phyloP scores from a whole-genome alignment of 2,888 invertebrate genomes.

The Xestobium rufovillosum region DNA sequence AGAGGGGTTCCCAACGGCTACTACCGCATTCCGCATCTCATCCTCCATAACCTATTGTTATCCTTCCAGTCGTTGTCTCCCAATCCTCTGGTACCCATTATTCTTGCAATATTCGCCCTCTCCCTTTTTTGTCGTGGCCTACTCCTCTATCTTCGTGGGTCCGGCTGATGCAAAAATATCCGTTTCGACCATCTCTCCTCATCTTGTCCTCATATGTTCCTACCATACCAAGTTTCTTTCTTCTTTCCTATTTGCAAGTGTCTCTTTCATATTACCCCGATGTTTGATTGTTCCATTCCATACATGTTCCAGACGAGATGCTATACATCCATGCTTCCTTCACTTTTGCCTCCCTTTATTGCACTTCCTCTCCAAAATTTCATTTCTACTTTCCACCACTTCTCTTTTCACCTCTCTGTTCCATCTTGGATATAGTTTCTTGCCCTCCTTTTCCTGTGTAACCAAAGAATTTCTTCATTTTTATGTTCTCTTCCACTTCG shows the following conservation, averaged over 20 bases:
- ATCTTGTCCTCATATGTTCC: not conserved
- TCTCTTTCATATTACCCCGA: not conserved
- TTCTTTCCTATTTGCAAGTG: not conserved
- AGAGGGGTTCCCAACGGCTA: too few relatives aligned
- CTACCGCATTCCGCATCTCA: too few relatives aligned
- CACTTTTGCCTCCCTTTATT: not conserved
- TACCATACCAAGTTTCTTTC: not conserved
- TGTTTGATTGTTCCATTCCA: not conserved
- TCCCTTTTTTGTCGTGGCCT: not conserved
- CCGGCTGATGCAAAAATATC: too few relatives aligned
- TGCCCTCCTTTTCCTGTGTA: not conserved
- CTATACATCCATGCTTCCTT: not conserved
- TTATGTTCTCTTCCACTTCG: not conserved
- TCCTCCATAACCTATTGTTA: too few relatives aligned
- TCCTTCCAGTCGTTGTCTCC: not conserved
- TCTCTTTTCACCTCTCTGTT: constrained; percentile 1
- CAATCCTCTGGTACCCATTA: not conserved
- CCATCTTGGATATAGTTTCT: not conserved
- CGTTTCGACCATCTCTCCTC: not conserved
- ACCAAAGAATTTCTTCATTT: not conserved
- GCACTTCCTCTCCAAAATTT: not conserved
- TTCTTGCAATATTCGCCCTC: not conserved
- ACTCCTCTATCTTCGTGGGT: not conserved
- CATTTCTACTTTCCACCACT: not conserved
- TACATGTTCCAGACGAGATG: not conserved